Evolutionary conservation across 2,797 vertebrate genomes (phyloP).

Genomic region (Phaenicophaeus curvirostris): DNA sequence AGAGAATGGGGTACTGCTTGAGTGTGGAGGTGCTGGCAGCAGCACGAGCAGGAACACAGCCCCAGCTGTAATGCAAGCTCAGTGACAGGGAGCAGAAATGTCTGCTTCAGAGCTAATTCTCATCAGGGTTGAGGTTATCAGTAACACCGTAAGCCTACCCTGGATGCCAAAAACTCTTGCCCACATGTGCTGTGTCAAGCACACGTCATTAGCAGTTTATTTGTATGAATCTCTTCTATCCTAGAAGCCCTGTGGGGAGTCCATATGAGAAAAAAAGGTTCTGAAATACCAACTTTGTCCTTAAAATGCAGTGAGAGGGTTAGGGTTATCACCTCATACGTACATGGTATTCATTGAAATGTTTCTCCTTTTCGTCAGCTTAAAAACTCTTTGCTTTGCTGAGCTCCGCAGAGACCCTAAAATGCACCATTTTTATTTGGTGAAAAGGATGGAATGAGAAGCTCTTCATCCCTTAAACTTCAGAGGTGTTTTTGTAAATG

Average conservation of each 20-base stretch:
- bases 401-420: not conserved
- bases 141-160: not conserved
- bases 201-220: not conserved
- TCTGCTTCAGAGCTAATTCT: not conserved
- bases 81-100: not conserved
- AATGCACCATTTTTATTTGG: not conserved
- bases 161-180: not conserved
- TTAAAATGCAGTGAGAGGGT: not conserved
- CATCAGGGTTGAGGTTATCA: not conserved
- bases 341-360: not conserved
- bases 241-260: not conserved
- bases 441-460: not conserved
- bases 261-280: not conserved
- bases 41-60: not conserved
- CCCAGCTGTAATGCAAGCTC: too few relatives aligned
- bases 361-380: not conserved
- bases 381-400: not conserved
- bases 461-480: not conserved
- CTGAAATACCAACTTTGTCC: not conserved
- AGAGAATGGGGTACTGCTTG: rapidly evolving
- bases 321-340: not conserved
- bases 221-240: not conserved
- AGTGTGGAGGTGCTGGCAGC: rapidly evolving
- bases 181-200: not conserved
- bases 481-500: too few relatives aligned